These are phyloP conservation scores for Drosophila parthenogenetica DNA, from an alignment of 2,888 invertebrate genomes.

Conservation along the genomic window DNA sequence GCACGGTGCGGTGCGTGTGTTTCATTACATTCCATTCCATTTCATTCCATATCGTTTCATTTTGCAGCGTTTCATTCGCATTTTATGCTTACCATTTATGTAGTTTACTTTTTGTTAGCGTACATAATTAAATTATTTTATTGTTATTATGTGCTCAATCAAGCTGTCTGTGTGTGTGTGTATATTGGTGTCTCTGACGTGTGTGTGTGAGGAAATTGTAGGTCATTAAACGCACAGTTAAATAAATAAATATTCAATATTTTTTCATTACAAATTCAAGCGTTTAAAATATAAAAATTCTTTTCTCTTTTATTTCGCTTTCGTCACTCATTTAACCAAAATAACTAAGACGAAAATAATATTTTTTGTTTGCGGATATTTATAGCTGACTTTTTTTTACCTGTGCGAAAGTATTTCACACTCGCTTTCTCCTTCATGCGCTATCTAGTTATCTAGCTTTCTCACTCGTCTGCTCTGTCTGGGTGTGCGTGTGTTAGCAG, in stretches of 20 bases:
- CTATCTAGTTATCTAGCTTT: not conserved
- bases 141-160: not conserved
- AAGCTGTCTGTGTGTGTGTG: not conserved
- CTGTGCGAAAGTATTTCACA: slow-evolving; percentile 38
- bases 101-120: not conserved
- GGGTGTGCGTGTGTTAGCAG: slow-evolving; percentile 26
- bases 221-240: too few relatives aligned
- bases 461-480: slow-evolving; percentile 10
- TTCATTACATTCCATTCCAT: slow-evolving; percentile 38
- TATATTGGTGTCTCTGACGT: too few relatives aligned
- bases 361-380: slow-evolving; percentile 33
- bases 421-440: slow-evolving; percentile 12
- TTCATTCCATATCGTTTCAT: slow-evolving; percentile 24
- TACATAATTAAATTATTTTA: slow-evolving; percentile 9
- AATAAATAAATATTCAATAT: too few relatives aligned
- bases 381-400: slow-evolving; percentile 46
- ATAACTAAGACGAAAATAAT: not conserved
- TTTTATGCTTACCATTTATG: slow-evolving; percentile 11
- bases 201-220: too few relatives aligned
- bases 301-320: too few relatives aligned
- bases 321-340: not conserved
- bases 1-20: slow-evolving; percentile 45
- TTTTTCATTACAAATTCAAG: too few relatives aligned
- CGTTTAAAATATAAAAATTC: too few relatives aligned
- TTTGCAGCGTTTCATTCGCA: slow-evolving; percentile 28